Conservation (phyloP, 1,140 invertebrate species). For the Octopus sinensis region DNA sequence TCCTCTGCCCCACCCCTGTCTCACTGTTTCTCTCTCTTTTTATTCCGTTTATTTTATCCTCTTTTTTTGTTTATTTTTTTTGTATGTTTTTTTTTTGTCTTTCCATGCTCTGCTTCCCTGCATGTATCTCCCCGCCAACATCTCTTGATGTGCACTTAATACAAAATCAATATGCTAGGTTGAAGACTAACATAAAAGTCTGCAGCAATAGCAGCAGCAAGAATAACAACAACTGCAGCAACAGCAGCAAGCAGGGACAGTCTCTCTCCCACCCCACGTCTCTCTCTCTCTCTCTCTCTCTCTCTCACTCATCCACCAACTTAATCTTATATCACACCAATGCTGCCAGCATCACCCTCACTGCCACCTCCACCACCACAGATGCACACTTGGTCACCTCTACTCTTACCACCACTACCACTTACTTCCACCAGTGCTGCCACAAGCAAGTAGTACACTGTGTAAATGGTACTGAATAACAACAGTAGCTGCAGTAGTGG, state of each 20-base stretch:
- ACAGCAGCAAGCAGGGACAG: neutral
- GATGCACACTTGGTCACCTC: neutral
- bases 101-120: neutral
- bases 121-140: neutral
- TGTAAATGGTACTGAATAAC: neutral
- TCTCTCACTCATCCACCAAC: neutral
- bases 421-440: neutral
- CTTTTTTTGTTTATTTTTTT: neutral
- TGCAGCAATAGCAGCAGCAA: constrained; percentile 1
- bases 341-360: too few relatives aligned
- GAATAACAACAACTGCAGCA: neutral
- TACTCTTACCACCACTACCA: neutral
- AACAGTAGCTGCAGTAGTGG: neutral
- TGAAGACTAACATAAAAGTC: constrained; percentile 7
- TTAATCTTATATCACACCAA: too few relatives aligned
- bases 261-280: neutral
- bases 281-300: neutral
- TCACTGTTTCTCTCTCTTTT: neutral
- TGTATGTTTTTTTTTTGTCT: neutral
- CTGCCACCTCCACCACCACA: neutral
- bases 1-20: neutral
- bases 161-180: constrained; percentile 9
- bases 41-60: neutral
- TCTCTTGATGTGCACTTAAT: constrained; percentile 10
- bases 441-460: neutral